Base-by-base conservation (phyloP, 2,888 invertebrate species). In the Tryphoninae sp. region DNA sequence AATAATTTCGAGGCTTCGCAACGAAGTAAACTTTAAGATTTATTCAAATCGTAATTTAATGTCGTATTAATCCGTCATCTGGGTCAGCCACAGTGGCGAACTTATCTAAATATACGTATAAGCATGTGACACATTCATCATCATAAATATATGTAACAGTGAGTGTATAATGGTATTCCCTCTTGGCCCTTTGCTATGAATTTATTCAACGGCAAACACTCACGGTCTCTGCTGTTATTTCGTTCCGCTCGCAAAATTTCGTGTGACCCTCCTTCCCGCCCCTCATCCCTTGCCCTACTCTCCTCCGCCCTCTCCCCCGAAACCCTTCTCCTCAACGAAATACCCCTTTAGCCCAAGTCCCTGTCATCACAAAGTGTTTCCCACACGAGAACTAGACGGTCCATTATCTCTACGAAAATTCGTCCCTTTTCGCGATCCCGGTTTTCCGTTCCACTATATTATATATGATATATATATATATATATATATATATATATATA, bases 331-430 rank as follows among this genome's bases (percentile, higher is more conserved):
- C 6, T n/a, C 22, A 55, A 22, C 51, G 76, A 53, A 58, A 53
- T 42, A 23, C 42, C 68, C n/a, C 53, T 42, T 73, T 33, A 33
- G 22, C 78, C 67, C 55, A 49, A 79, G 59, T 62, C 74, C 74
- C 81, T 75, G 81, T 81, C 75, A 78, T 81, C 81, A 71, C 81
- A 82, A 82, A 82, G 78, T 79, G 82, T 82, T 82, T 82, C 78
- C 71, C 82, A 67, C 75, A 71, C 71, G 42, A 72, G 64, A 67
- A 73, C 68, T 74, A 75, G 75, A 59, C 79, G 82, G 82, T 82
- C 82, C 82, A 82, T 82, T 82, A 82, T 82, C 82, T 68, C 76
- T 4, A 76, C 75, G 78, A 82, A 82, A 82, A 82, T 79, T 82
- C 78, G 72, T 76, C 81, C 78, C 72, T 78, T 76, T 62, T 69